phyloP scores from a whole-genome alignment of 2,888 invertebrate species.

The Poecilus cupreus region DNA sequence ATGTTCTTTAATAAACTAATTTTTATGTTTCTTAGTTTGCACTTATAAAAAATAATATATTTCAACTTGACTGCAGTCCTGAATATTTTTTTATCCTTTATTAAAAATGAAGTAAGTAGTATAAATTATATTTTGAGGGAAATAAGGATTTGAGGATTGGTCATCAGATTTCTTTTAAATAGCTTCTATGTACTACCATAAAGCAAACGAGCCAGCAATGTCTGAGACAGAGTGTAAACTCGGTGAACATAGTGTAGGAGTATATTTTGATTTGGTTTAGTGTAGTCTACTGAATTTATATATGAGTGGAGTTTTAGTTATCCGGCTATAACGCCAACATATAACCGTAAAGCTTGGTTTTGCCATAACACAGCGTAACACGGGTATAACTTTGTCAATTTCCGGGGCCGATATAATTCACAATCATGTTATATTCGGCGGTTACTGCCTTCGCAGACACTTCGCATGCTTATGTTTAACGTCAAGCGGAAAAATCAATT shows the following conservation, averaged over 20 bases:
- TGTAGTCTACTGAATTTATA: neutral
- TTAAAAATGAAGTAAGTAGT: too few species aligned
- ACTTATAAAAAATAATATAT: too few species aligned
- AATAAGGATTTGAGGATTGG: too few species aligned
- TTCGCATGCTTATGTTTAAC: conserved; percentile 1
- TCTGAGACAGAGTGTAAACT: too few species aligned
- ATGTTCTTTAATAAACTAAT: too few species aligned
- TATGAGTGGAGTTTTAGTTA: conserved; percentile 27
- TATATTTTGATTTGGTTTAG: neutral
- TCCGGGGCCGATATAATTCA: conserved; percentile 19
- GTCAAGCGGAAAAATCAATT: conserved; percentile 23
- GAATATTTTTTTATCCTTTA: too few species aligned
- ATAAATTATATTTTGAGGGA: too few species aligned
- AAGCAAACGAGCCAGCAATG: too few species aligned
- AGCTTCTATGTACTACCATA: too few species aligned
- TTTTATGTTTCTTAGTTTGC: too few species aligned
- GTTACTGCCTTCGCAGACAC: neutral
- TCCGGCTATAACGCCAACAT: neutral
- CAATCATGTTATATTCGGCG: neutral
- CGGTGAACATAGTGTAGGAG: neutral
- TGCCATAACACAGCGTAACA: conserved; percentile 15
- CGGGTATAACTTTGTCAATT: conserved; percentile 28
- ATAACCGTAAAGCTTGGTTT: conserved; percentile 22
- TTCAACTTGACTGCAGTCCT: too few species aligned
- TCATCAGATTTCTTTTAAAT: too few species aligned